Percentiles rank a stretch among this genome's conserved stretches.
These are phyloP conservation scores for Lepidocyrtoides sp. DNA, from an alignment of 2,888 invertebrate species.

Conservation along the genomic window DNA sequence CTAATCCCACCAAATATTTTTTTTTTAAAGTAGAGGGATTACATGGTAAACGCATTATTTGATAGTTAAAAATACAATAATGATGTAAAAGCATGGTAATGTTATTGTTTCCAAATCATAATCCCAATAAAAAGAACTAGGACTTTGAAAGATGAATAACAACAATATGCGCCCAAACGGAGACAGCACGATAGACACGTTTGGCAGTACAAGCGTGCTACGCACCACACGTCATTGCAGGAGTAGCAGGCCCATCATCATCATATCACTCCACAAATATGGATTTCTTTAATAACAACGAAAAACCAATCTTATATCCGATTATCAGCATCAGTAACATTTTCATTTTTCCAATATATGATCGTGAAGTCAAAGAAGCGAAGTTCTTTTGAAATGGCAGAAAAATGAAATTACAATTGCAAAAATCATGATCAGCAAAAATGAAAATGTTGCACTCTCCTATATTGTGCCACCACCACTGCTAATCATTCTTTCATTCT, in stretches of 20 bases:
- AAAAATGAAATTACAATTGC: slow-evolving; percentile 28
- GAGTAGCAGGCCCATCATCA: neutral
- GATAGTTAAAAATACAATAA: slow-evolving; percentile 14
- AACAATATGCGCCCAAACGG: slow-evolving; percentile 44
- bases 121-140: neutral
- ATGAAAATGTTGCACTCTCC: slow-evolving; percentile 25
- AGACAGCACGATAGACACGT: slow-evolving; percentile 75
- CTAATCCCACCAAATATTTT: neutral
- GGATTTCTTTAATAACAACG: slow-evolving; percentile 15
- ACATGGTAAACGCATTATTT: slow-evolving; percentile 44
- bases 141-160: neutral
- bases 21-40: neutral
- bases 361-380: neutral
- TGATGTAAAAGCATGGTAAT: slow-evolving; percentile 2
- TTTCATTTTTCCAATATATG: slow-evolving; percentile 20
- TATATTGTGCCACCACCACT: neutral
- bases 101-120: slow-evolving; percentile 29
- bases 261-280: neutral
- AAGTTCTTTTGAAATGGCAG: slow-evolving; percentile 6
- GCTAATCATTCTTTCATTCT: slow-evolving; percentile 22
- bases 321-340: neutral
- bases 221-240: slow-evolving; percentile 29
- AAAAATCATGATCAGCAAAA: slow-evolving; percentile 37
- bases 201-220: slow-evolving; percentile 72
- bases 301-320: neutral